Evolutionary conservation across 2,888 invertebrate genomes (phyloP).

Genomic region (Meiosimyza platycephala): DNA sequence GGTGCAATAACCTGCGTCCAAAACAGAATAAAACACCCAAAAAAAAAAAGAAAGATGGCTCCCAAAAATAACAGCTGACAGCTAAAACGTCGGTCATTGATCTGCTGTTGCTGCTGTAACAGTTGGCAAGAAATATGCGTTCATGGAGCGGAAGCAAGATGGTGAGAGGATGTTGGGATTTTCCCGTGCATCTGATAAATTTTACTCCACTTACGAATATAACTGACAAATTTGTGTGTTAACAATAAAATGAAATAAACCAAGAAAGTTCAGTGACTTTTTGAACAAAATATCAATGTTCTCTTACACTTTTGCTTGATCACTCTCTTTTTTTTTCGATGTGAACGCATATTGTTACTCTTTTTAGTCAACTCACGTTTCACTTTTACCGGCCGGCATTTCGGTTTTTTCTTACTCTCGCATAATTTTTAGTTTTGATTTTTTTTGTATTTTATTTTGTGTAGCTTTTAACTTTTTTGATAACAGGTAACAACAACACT

Average conservation of each 20-base stretch:
- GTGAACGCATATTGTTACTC: background rate
- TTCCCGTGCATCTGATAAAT: too few species aligned
- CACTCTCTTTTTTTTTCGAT: constrained; percentile 1
- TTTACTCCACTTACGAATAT: too few species aligned
- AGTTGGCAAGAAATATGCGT: too few species aligned
- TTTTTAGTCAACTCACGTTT: constrained; percentile 30
- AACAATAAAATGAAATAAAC: too few species aligned
- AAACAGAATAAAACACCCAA: constrained; percentile 8
- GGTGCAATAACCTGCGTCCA: constrained; percentile 26
- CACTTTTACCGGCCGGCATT: constrained; percentile 46
- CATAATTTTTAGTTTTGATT: background rate
- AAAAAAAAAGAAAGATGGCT: constrained; percentile 23
- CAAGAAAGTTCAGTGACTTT: constrained; percentile 22
- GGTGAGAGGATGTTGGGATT: too few species aligned
- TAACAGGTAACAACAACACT: background rate
- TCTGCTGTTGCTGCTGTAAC: too few species aligned
- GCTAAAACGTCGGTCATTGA: too few species aligned
- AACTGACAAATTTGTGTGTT: too few species aligned
- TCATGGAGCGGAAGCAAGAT: too few species aligned
- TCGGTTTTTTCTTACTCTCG: background rate
- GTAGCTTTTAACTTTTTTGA: constrained; percentile 1
- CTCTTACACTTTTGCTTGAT: background rate
- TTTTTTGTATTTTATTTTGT: background rate
- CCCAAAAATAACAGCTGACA: constrained; percentile 32
- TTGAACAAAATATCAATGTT: background rate